Base-by-base conservation (phyloP, 2,888 invertebrate genomes). In the Tipula confusa region DNA sequence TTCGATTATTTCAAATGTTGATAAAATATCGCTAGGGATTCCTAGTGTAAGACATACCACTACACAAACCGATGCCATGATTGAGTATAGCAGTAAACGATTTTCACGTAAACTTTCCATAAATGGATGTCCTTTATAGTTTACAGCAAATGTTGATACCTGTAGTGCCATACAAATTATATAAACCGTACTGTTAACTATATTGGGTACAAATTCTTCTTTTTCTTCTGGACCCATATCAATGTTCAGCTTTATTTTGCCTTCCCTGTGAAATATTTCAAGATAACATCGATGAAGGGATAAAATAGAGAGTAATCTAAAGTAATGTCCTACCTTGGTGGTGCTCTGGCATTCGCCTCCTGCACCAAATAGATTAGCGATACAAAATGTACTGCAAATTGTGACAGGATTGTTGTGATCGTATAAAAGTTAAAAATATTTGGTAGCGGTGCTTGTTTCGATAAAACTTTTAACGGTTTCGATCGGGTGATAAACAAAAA, bases 351-450 rank as follows among this genome's bases (percentile, higher is more conserved):
- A 9, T 93, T 93, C 0, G 97, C 97, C 89, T 95, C 94, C 84
- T 93, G 93, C 1, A 98, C 98, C 86, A 99, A 91, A 89, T 95
- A 98, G 82, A 98, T 93, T 36, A 99, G 93, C 86, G 97, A 95
- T 9, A 93, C 88, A 90, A 99, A 99, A 89, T 99, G 99, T 4
- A 99, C 96, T 31, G 94, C 93, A 90, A 99, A 99, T 90, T 99
- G 99, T 0, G 95, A 90, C 82, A 98, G 91, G 84, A 99, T 99
- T 1, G 99, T 99, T 87, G 97, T 91, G 86, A 99, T 93, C 0
- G 99, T 99, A 90, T 99, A 99, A 83, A 96, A 89, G 90, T 99
- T 99, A 91, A 99, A 99, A 86, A 99, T 99, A 89, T 99, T 99
- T 80, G 99, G 98, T 86, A 99, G 91, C 0, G 99, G 99, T 64